Base-by-base conservation (phyloP, 2,888 invertebrate species). In the Caenorhabditis virilis region DNA sequence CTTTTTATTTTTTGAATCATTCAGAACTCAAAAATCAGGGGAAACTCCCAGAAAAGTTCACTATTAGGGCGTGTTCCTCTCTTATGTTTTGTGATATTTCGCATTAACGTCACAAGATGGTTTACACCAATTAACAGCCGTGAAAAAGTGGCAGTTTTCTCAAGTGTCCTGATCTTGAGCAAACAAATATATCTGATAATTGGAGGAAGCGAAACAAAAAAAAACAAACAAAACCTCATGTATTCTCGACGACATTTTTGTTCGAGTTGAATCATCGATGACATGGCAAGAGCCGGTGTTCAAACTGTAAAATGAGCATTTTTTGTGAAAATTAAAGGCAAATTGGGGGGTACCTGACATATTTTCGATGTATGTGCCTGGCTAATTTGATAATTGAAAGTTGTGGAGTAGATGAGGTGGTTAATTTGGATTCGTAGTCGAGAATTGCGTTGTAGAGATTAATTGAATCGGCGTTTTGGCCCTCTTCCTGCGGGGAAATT, bases 401-500 rank as follows among this genome's bases (percentile, higher is more conserved):
- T 4, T 45, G 33, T 15, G 5, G 42, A 30, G 61, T 41, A 11
- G 25, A 22, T 20, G 53, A 23, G 16, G 3, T 38, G 23, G 49
- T 41, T 6, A 54, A 38, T 33, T 55, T 47, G 9, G 56, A 48
- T 45, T 62, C 62, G 35, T 48, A 62, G 3, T 62, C 52, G 2
- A 30, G 27, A 22, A 62, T 56, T 9, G 52, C 41, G 1, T 20
- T 27, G 52, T 35, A 52, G 11, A 62, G 52, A 42, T 41, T 15
- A 20, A 62, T 42, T 46, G 62, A 56, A 62, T 62, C 62, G 52
- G 48, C 30, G 30, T n/a, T n/a, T n/a, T n/a, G n/a, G n/a, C n/a
- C n/a, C n/a, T n/a, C n/a, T n/a, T n/a, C n/a, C n/a, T n/a, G n/a
- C n/a, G n/a, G n/a, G n/a, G n/a, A n/a, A n/a, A n/a, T n/a, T n/a